Evolutionary conservation across 2,113 vertebrate species (phyloP), one percentile per base, ranked within the genome.

Genomic region (Ploceus nigricollis): DNA sequence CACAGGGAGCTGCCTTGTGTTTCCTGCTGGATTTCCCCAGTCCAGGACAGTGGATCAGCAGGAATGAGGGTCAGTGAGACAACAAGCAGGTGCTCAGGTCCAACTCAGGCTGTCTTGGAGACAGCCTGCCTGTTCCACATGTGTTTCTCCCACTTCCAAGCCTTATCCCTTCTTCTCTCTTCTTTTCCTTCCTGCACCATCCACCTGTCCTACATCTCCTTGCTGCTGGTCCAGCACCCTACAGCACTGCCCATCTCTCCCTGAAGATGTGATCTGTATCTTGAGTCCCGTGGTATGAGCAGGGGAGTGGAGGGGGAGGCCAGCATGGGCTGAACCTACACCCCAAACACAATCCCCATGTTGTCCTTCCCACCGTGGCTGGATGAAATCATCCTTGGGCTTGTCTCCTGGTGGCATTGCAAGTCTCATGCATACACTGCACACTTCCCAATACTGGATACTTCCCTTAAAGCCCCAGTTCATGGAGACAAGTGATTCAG

Each of bases 401-500:
- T 87, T 58, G 51, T 71, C 57, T 90, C 44, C 53, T 19, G 5
- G 15, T 53, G 37, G 35, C 0, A 1, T 33, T 90, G 79, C 91
- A 92, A 69, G 48, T 77, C 80, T 92, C 93, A 79, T 0, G 0
- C 17, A 1, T 15, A 33, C 0, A 1, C 48, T 51, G 65, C 70
- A 88, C 39, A 28, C 14, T 90, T 86, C 75, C 47, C 82, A 69
- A 1, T 48, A 20, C 14, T 50, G 64, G 64, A 57, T 61, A 42
- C 70, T 89, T 87, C 57, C 76, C 63, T 93, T 82, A 77, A 66
- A 93, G 54, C n/a, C n/a, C 31, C 35, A 39, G 57, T 39, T 92
- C 45, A 39, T 27, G 28, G 42, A 86, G 48, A 88, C 25, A 61
- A 82, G 33, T 61, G 78, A 90, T 93, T 96, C 75, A 94, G 75